Percentiles rank a stretch among this genome's conserved stretches.
Conservation (phyloP, 2,113 vertebrate species). For the zebrafish (Danio rerio) region DNA sequence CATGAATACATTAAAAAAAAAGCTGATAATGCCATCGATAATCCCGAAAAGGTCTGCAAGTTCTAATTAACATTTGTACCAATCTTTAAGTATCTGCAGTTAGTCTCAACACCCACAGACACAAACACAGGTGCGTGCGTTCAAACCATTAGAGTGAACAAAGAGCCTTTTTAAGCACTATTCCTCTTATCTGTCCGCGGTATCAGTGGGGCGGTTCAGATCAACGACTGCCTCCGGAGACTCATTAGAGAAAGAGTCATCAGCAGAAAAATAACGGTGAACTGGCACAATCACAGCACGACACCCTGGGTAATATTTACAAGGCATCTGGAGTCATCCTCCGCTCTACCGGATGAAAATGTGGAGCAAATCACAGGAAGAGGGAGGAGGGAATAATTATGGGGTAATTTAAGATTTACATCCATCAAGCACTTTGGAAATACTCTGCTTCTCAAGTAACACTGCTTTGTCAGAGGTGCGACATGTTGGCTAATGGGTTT, state of each 20-base stretch:
- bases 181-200: slow-evolving; percentile 38
- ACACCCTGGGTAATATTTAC: slow-evolving; percentile 72
- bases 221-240: slow-evolving; percentile 66
- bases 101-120: slow-evolving; percentile 3
- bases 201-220: slow-evolving; percentile 31
- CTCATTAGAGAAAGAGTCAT: slow-evolving; percentile 74
- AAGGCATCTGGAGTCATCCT: slow-evolving; percentile 59
- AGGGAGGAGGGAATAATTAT: slow-evolving; percentile 12
- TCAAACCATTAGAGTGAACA: neutral
- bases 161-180: slow-evolving; percentile 25
- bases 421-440: slow-evolving; percentile 22
- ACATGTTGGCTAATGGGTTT: neutral
- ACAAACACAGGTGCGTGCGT: slow-evolving; percentile 24
- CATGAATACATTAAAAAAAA: neutral
- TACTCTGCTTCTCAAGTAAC: neutral
- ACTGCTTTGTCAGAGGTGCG: neutral
- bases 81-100: slow-evolving; percentile 25
- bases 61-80: slow-evolving; percentile 30
- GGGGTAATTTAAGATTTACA: slow-evolving; percentile 28
- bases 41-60: slow-evolving; percentile 20
- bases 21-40: neutral
- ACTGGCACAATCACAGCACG: slow-evolving; percentile 63
- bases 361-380: neutral
- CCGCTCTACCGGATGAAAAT: neutral
- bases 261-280: slow-evolving; percentile 67